Evolutionary conservation across 1,140 invertebrate species (phyloP), one percentile per base, ranked within the genome.

Genomic region (Xylocopa sonorina): DNA sequence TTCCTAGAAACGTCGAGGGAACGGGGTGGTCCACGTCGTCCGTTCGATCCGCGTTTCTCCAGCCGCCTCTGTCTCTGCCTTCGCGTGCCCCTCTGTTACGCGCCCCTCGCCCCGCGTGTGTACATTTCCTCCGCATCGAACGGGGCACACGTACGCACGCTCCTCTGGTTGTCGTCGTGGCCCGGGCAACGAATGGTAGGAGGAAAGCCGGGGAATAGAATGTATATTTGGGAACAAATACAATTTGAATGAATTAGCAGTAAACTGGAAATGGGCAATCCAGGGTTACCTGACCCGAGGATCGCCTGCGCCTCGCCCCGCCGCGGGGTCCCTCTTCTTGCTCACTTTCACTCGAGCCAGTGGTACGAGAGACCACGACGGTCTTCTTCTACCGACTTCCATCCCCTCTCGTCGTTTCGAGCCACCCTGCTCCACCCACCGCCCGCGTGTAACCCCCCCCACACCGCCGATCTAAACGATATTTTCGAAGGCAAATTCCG

Each of bases 181-280:
- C 4, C 21, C n/a, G 46, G 62, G 60, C 50, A 71, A 74, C 51
- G 73, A 55, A 71, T 66, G 48, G 51, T 53, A 55, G 38, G 67
- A 72, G 85, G 82, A 53, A 77, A 24, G 43, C n/a, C 63, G 72
- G 76, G 80, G 83, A 85, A 84, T 83, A 84, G 77, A 80, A 88
- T 82, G 82, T 89, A 86, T 89, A 90, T 91, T 90, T 87, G 69
- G 74, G 87, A 89, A 90, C 91, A 91, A 91, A 92, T 90, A 88
- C 90, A 92, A 92, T 92, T 91, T 92, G 91, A 92, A 92, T 91
- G 89, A 92, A 92, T 91, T 91, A 91, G 90, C 90, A 92, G 87
- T 91, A 92, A 92, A 89, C 82, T 86, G 83, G 83, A 88, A 90
- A 89, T 89, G 82, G 86, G 82, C 88, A 81, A 89, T 88, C 80